Conservation (phyloP, 2,888 invertebrate genomes). For the Hirtodrosophila cameraria region DNA sequence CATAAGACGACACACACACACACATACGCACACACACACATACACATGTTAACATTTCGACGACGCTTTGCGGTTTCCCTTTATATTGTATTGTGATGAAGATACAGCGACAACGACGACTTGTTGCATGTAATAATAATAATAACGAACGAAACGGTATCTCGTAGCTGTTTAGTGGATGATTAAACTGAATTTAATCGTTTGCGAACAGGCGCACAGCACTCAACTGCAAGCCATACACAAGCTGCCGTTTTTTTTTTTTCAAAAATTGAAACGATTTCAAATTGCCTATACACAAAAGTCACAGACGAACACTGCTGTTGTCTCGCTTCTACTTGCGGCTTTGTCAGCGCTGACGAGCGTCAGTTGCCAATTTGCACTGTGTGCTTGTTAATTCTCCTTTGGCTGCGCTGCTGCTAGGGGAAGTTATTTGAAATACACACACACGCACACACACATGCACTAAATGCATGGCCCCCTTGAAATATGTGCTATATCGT, state of each 20-base stretch:
- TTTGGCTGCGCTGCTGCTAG: constrained; percentile 1
- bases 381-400: constrained; percentile 6
- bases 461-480: neutral
- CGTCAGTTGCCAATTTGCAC: constrained; percentile 55
- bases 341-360: neutral
- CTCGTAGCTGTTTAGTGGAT: constrained; percentile 82
- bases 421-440: neutral
- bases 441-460: neutral
- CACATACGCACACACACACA: constrained; percentile 1
- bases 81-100: constrained; percentile 30
- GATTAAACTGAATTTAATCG: constrained; percentile 85
- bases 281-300: constrained; percentile 59
- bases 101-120: constrained; percentile 38
- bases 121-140: constrained; percentile 79
- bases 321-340: constrained; percentile 54
- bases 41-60: constrained; percentile 8
- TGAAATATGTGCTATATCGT: constrained; percentile 41
- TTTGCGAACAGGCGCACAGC: constrained; percentile 84
- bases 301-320: constrained; percentile 33
- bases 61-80: constrained; percentile 18
- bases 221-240: constrained; percentile 22
- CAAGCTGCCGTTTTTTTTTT: constrained; percentile 31
- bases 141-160: constrained; percentile 80
- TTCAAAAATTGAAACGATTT: constrained; percentile 71
- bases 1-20: neutral